Conservation (phyloP, 2,888 invertebrate species). For the Acronicta leporina region DNA sequence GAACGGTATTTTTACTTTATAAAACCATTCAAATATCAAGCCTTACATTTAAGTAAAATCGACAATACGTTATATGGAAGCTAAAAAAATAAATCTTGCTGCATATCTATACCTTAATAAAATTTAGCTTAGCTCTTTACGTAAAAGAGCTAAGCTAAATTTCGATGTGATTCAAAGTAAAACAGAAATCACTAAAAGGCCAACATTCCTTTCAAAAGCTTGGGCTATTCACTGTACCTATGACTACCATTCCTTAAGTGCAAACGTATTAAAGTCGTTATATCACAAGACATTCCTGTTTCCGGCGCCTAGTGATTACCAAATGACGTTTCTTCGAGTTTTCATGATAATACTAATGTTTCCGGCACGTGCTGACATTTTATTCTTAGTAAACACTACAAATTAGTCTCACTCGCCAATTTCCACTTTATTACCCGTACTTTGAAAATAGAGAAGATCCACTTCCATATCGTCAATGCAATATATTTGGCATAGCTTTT, state of each 20-base stretch:
- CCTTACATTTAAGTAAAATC: too few species aligned
- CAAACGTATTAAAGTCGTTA: slow-evolving; percentile 28
- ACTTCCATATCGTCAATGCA: not conserved
- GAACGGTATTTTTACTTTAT: too few species aligned
- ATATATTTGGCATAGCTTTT: not conserved
- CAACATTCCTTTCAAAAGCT: slow-evolving; percentile 39
- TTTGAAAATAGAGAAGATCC: slow-evolving; percentile 19
- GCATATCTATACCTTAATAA: too few species aligned
- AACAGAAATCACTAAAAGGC: slow-evolving; percentile 26
- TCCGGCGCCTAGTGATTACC: slow-evolving; percentile 53
- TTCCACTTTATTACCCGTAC: slow-evolving; percentile 22
- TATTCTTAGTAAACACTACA: slow-evolving; percentile 33
- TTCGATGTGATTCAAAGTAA: slow-evolving; percentile 13
- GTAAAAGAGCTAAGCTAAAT: too few species aligned
- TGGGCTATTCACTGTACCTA: slow-evolving; percentile 31
- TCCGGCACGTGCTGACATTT: slow-evolving; percentile 48
- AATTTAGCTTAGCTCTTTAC: too few species aligned
- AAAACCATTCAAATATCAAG: too few species aligned
- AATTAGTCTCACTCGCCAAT: slow-evolving; percentile 11
- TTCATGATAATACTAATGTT: slow-evolving; percentile 43
- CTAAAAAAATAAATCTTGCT: too few species aligned
- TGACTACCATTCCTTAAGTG: slow-evolving; percentile 27
- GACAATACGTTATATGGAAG: too few species aligned
- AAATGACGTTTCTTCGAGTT: slow-evolving; percentile 52
- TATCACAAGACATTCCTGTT: slow-evolving; percentile 52